Base-by-base conservation (phyloP, 1,140 invertebrate species). In the Mamestra configurata region DNA sequence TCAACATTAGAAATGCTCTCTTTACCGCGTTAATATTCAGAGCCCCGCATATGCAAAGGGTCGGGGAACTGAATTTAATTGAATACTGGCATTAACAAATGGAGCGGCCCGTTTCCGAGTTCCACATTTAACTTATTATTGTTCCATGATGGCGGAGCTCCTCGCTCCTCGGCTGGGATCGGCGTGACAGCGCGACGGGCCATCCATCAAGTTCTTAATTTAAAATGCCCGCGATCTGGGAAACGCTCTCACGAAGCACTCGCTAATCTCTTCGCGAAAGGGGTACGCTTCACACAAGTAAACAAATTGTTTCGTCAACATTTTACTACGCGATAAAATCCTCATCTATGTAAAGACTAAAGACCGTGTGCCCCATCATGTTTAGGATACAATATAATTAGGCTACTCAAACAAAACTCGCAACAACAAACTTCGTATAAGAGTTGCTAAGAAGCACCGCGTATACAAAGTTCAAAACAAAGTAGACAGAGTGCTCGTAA, bases 121-220 rank as follows among this genome's bases (percentile, higher is more conserved):
- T 92, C 89, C 89, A 91, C 89, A 91, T 93, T 92, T 91, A 93
- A 93, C 91, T 93, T 91, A 93, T 92, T 94, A 91, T 89, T 90
- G 91, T 90, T 86, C 86, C 87, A 89, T 90, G 89, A 90, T 90
- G 90, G 77, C 85, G 83, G 83, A 75, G 55, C 68, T 71, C 46
- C 76, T 84, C 86, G 88, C 84, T 89, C 84, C 86, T 88, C 85
- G 79, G 77, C 83, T 46, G 81, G 88, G 86, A 90, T 90, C 87
- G 89, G 87, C 86, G 90, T 91, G 93, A 93, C 90, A 88, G 90
- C 87, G 87, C 87, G 89, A 90, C 89, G 89, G 89, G 86, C 88
- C 91, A 94, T 94, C 92, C 92, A 93, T 94, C 92, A 94, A 88
- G 91, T 83, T 91, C 93, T 93, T 93, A 93, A 92, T 93, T 93